Conservation (phyloP, 2,113 vertebrate genomes). For the Lonchura striata region DNA sequence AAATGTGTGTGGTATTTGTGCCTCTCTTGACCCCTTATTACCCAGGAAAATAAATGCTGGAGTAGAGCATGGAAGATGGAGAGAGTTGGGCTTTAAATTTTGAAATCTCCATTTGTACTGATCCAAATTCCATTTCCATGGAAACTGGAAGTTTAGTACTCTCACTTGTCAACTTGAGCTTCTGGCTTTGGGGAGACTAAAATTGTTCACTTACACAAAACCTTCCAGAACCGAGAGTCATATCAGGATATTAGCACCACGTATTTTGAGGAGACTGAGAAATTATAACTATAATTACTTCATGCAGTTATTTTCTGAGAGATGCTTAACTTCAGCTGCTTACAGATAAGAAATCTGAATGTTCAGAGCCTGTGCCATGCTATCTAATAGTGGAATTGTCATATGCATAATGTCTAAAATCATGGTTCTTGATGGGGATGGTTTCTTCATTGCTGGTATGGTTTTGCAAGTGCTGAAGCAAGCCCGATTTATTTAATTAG, state of each 20-base stretch:
- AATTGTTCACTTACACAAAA: background rate
- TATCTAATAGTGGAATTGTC: background rate
- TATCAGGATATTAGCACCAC: background rate
- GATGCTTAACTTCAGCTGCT: background rate
- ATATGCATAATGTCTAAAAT: background rate
- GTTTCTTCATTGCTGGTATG: background rate
- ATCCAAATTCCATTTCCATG: slow-evolving; percentile 24
- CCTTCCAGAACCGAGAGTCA: background rate
- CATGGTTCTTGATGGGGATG: background rate
- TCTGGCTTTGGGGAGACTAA: background rate
- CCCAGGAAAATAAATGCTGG: background rate
- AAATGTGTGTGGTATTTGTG: background rate
- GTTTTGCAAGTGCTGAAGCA: background rate
- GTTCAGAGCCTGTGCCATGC: background rate
- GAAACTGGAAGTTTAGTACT: slow-evolving; percentile 10
- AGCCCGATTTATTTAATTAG: background rate
- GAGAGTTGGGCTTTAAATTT: background rate
- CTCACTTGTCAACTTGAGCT: background rate
- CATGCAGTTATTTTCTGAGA: background rate
- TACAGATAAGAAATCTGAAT: background rate
- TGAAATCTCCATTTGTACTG: background rate
- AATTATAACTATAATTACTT: background rate
- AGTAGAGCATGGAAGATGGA: background rate
- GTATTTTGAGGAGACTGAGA: background rate
- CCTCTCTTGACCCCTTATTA: background rate